These are phyloP conservation scores for Drosophila prolongata DNA, from an alignment of 2,888 invertebrate species.

Conservation along the genomic window DNA sequence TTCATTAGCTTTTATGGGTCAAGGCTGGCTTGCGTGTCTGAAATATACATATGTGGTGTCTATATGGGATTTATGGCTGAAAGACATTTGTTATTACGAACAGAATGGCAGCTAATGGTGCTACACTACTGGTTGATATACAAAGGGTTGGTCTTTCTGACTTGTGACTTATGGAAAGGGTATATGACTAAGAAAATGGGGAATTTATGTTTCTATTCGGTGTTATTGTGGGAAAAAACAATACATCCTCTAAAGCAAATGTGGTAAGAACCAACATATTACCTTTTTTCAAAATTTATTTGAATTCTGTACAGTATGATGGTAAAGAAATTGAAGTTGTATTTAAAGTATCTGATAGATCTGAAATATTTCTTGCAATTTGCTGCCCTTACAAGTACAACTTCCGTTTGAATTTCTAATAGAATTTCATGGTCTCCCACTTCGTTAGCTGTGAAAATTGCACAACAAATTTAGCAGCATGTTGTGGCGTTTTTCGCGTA, in stretches of 20 bases:
- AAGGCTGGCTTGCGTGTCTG: constrained; percentile 43
- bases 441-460: constrained; percentile 43
- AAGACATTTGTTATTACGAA: constrained; percentile 4
- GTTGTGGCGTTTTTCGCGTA: constrained; percentile 36
- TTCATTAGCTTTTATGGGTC: constrained; percentile 57
- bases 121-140: neutral
- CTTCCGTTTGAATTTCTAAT: constrained; percentile 26
- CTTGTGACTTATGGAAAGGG: neutral
- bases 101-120: neutral
- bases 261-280: too few relatives aligned
- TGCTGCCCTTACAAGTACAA: constrained; percentile 7
- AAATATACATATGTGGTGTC: constrained; percentile 2
- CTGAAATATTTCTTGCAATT: constrained; percentile 5
- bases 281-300: too few relatives aligned
- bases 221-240: too few relatives aligned
- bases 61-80: constrained; percentile 3
- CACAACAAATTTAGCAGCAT: constrained; percentile 38
- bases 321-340: too few relatives aligned
- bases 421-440: constrained; percentile 21
- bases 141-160: neutral
- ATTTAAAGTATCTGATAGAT: too few relatives aligned
- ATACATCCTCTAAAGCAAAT: too few relatives aligned
- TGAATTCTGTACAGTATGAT: too few relatives aligned
- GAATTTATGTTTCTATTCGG: too few relatives aligned
- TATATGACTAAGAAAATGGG: neutral